phyloP scores from a whole-genome alignment of 2,888 invertebrate genomes.

The Ochropacha duplaris region DNA sequence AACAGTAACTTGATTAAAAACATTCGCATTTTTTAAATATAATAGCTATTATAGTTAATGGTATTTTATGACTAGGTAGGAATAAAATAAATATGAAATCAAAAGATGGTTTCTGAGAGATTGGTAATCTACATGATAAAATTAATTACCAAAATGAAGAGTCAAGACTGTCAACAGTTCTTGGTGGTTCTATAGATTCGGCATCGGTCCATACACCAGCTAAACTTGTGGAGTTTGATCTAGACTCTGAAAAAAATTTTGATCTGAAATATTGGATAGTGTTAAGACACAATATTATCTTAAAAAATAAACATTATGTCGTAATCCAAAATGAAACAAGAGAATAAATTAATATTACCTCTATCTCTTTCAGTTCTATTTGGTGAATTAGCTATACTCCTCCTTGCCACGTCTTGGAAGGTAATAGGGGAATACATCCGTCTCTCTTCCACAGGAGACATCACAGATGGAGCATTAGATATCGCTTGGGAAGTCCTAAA shows the following conservation, averaged over 20 bases:
- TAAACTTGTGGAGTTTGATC: conserved; percentile 86
- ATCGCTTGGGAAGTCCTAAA: conserved; percentile 33
- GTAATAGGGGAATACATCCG: conserved; percentile 92
- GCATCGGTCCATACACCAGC: conserved; percentile 79
- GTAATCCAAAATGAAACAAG: background rate
- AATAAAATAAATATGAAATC: too few relatives aligned
- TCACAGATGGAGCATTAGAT: conserved; percentile 43
- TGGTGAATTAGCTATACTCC: conserved; percentile 90
- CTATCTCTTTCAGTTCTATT: conserved; percentile 68
- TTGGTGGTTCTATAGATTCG: conserved; percentile 84
- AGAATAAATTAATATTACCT: conserved; percentile 38
- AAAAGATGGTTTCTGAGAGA: too few relatives aligned
- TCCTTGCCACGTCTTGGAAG: conserved; percentile 91
- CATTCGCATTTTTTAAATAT: too few relatives aligned
- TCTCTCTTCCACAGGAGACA: conserved; percentile 84
- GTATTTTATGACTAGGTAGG: too few relatives aligned
- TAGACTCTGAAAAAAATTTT: conserved; percentile 75
- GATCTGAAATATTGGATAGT: background rate
- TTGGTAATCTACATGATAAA: background rate
- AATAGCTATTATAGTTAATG: too few relatives aligned
- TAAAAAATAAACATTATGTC: background rate
- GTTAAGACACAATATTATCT: background rate
- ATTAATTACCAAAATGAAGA: conserved; percentile 65
- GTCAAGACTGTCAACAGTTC: conserved; percentile 79
- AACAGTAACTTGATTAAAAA: too few relatives aligned